Evolutionary conservation across 2,888 invertebrate genomes (phyloP), one percentile per base, ranked within the genome.

Genomic region (Hypsopygia costalis): DNA sequence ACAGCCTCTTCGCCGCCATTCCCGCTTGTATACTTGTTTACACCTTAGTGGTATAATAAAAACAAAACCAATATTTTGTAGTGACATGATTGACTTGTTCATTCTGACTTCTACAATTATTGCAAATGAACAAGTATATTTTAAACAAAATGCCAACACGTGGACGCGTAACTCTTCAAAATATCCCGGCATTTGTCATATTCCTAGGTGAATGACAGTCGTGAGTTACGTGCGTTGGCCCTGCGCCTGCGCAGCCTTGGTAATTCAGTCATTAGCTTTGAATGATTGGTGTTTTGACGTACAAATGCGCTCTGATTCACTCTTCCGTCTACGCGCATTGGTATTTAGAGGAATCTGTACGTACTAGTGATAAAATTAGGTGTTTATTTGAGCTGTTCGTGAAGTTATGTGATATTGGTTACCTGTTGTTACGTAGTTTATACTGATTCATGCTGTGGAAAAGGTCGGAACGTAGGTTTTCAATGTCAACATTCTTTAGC

Each of bases 261-360:
- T 2, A 47, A 47, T 44, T 29, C 41, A 36, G 49, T 55, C 52
- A 52, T 52, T 51, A 42, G 28, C 39, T 52, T 47, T 57, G 59
- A 61, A 47, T 44, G 57, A 59, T 60, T 47, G 43, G 44, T 44
- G 41, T 42, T 52, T 54, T 51, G 54, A 54, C 55, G 56, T 51
- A 37, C 28, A 35, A 33, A 42, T 40, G 45, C 11, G 30, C 6
- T 25, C 40, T 63, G 63, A 62, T 41, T 66, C 64, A 63, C 45
- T 31, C 55, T 63, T 64, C 63, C 62, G 57, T 53, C 52, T 55
- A 42, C 48, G 46, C 40, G 50, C 51, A 54, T 53, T 49, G 51
- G 52, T 50, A 44, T 50, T 55, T 41, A 53, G 52, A 58, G 55
- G 57, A 66, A 63, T 62, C 55, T 46, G 40, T 42, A 41, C 46